Evolutionary conservation across 2,797 vertebrate species (phyloP).

Genomic region (Pseudocheirus occidentalis): DNA sequence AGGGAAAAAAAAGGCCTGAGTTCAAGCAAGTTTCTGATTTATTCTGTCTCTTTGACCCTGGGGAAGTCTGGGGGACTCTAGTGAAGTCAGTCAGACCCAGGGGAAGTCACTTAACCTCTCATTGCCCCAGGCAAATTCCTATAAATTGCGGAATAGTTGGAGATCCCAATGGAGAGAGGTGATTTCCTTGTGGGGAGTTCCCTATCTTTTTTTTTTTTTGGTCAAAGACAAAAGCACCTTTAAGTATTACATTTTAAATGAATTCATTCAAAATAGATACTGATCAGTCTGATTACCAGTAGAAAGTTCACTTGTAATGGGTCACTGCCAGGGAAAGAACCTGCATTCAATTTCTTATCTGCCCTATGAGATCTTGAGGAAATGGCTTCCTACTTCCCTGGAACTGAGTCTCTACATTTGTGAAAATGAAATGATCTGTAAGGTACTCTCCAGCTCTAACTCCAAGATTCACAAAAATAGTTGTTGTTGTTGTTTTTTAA

Average conservation of each 20-base stretch:
- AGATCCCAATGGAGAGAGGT: not conserved
- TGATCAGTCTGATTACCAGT: conserved; percentile 47
- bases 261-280: conserved; percentile 63
- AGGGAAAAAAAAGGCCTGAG: not conserved
- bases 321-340: conserved; percentile 31
- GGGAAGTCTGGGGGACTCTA: not conserved
- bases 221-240: conserved; percentile 59
- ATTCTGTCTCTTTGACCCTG: not conserved
- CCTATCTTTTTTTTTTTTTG: not conserved
- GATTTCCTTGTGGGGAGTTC: not conserved
- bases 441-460: not conserved
- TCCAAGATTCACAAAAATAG: not conserved
- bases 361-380: not conserved
- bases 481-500: not conserved
- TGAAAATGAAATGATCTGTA: not conserved
- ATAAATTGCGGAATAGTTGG: not conserved
- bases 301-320: conserved; percentile 44
- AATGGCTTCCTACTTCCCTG: not conserved
- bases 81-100: not conserved
- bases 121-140: not conserved
- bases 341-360: not conserved
- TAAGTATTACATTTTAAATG: conserved; percentile 65
- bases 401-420: not conserved
- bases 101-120: not conserved
- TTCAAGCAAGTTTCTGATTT: not conserved